These are phyloP conservation scores for Helogale parvula DNA, from an alignment of 2,113 vertebrate species.

Conservation along the genomic window DNA sequence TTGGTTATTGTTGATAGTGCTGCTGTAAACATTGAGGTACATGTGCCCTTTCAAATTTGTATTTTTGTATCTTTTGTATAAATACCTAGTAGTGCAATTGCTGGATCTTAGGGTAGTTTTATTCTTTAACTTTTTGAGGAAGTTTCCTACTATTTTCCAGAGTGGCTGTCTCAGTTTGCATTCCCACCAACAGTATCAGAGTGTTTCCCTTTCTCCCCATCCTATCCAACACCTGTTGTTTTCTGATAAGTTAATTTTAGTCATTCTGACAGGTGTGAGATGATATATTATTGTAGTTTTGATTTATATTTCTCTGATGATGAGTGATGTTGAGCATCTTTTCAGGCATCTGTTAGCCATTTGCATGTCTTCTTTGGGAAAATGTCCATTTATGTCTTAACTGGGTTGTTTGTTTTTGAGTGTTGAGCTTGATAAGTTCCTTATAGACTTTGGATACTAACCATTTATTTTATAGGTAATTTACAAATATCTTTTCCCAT, in stretches of 20 bases:
- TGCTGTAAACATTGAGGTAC: not conserved
- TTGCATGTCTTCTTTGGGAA: not conserved
- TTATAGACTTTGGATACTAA: not conserved
- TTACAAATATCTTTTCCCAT: not conserved
- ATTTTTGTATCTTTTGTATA: not conserved
- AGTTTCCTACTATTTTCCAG: not conserved
- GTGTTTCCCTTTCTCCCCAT: not conserved
- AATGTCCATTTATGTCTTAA: not conserved
- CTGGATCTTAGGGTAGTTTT: not conserved
- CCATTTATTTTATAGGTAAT: not conserved
- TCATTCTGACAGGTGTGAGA: not conserved
- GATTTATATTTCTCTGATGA: not conserved
- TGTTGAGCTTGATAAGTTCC: not conserved
- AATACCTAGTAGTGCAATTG: not conserved
- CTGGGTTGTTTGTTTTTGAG: not conserved
- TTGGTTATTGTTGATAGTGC: not conserved
- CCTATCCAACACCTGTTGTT: not conserved
- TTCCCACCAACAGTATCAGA: not conserved
- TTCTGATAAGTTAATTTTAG: not conserved
- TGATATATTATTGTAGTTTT: not conserved
- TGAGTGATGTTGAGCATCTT: not conserved
- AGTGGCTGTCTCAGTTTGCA: not conserved
- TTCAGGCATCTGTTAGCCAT: not conserved
- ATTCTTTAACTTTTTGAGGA: not conserved
- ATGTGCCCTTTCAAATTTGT: not conserved